Conservation (phyloP, 2,113 vertebrate species). For the Clupea harengus region DNA sequence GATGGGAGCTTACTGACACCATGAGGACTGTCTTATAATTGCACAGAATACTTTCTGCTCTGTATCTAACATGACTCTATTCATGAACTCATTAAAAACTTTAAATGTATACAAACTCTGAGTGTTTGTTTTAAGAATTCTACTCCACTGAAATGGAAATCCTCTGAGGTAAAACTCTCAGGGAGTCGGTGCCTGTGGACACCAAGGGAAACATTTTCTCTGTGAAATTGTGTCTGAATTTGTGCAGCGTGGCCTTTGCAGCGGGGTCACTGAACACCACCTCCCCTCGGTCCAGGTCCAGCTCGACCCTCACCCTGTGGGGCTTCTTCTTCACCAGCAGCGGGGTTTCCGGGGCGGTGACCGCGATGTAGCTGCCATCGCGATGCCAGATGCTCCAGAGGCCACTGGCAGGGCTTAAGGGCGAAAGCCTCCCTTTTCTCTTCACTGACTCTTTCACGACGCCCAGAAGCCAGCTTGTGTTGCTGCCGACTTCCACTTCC, state of each 20-base stretch:
- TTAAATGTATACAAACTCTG: not conserved
- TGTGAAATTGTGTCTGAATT: not conserved
- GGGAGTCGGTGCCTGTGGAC: not conserved
- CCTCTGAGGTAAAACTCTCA: not conserved
- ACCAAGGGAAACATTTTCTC: slow-evolving; percentile 15
- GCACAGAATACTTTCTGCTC: not conserved
- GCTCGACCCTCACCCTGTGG: slow-evolving; percentile 1
- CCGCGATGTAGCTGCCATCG: not conserved
- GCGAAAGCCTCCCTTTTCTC: not conserved
- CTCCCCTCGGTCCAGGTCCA: not conserved
- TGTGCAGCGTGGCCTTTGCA: not conserved
- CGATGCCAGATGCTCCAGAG: not conserved
- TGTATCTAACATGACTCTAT: not conserved
- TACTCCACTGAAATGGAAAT: not conserved
- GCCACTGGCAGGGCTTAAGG: not conserved
- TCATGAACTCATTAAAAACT: not conserved
- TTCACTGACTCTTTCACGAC: slow-evolving; percentile 13
- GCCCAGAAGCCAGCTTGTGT: slow-evolving; percentile 8
- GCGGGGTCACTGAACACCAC: not conserved
- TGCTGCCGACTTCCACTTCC: slow-evolving; percentile 5
- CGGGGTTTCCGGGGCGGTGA: not conserved
- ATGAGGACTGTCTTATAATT: not conserved
- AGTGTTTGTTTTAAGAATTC: not conserved
- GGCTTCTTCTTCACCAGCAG: slow-evolving; percentile 6
- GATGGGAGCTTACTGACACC: not conserved